Percentiles rank a stretch among this genome's conserved stretches.
phyloP scores from a whole-genome alignment of 2,113 vertebrate species.

The Ia io region DNA sequence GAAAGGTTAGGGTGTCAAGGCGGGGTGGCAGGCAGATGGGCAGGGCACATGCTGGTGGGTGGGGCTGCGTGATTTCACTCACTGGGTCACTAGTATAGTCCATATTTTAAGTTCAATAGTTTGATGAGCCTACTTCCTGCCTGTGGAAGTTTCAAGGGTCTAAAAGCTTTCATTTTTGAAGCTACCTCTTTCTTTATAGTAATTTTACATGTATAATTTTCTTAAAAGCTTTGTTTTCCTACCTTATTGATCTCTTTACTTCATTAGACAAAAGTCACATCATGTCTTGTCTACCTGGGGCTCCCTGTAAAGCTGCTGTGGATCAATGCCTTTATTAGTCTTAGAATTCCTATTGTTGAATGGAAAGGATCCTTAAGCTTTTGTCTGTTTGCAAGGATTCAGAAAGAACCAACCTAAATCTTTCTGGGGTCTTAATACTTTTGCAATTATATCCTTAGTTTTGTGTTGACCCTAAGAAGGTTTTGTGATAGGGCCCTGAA shows the following conservation, averaged over 20 bases:
- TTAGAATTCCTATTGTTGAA: neutral
- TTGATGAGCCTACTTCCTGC: neutral
- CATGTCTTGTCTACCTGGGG: neutral
- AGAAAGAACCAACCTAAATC: neutral
- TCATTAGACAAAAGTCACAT: neutral
- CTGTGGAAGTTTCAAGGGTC: neutral
- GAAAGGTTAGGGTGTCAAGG: no score
- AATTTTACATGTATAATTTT: slow-evolving; percentile 3
- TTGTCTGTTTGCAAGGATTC: neutral
- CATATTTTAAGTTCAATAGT: neutral
- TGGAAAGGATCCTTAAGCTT: neutral
- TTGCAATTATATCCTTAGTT: neutral
- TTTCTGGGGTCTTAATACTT: neutral
- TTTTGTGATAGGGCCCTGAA: neutral
- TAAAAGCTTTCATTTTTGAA: slow-evolving; percentile 4
- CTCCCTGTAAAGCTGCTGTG: neutral
- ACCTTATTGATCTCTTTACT: neutral
- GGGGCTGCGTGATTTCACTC: no score
- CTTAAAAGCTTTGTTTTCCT: neutral
- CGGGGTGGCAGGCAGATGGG: no score
- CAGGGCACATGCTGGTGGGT: no score
- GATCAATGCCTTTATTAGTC: neutral
- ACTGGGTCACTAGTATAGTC: neutral
- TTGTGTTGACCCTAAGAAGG: neutral
- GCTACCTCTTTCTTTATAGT: neutral